Base-by-base conservation (phyloP, 2,113 vertebrate genomes). In the Centropristis striata region DNA sequence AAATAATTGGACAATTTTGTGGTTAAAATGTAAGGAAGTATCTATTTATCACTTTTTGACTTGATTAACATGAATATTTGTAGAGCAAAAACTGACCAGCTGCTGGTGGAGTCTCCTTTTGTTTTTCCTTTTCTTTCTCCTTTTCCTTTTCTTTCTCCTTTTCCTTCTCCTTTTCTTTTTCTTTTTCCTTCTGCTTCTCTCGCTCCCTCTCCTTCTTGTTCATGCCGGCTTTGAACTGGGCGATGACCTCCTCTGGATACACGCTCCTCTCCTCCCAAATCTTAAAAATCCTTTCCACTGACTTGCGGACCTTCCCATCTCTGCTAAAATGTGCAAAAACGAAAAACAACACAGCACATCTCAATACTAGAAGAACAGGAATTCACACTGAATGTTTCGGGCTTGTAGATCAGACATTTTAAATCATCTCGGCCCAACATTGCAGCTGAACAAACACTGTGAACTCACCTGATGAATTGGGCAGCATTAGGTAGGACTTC, bases 221-320 rank as follows among this genome's bases (percentile, higher is more conserved):
- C 20, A 96, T 81, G 73, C 93, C 93, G 81, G 95, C 90, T 86
- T 96, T 98, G 8, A 99, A 92, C 23, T 96, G 93, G 44, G 95
- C 12, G 75, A 99, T 97, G 66, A 98, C 95, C 69, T 99, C 98
- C 88, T 98, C 98, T 0, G 97, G 95, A 82, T 99, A 99, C 60
- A 99, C 97, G 0, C 95, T 98, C 67, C 98, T 95, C 85, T 99
- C 97, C 91, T 98, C 97, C 98, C 98, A 99, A 85, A 99, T 99
- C 53, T 96, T 94, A 91, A 99, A 97, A 87, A 99, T 98, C 78
- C 98, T 95, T 55, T 99, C 98, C 41, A 99, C 92, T 20, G 98
- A 98, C 85, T 96, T 98, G 25, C 96, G 96, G 12, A 99, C 97
- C 0, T 98, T 98, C 1, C 91, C 94, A 85, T 99, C 98, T 94